phyloP scores from a whole-genome alignment of 2,888 invertebrate species.

The Stratiomys singularior region DNA sequence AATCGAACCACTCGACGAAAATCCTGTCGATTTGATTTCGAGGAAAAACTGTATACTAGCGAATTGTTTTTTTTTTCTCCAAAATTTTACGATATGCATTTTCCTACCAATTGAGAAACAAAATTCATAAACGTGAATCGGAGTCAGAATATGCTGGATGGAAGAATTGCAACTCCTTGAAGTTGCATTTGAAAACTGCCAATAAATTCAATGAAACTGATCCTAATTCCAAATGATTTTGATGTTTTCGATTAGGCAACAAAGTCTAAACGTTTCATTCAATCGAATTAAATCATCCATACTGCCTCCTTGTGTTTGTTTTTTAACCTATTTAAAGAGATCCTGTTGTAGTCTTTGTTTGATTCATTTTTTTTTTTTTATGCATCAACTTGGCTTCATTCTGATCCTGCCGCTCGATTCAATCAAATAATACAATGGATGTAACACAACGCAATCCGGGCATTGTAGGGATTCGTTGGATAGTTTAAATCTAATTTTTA shows the following conservation, averaged over 20 bases:
- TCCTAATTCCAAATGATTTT: constrained; percentile 40
- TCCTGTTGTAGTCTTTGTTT: constrained; percentile 2
- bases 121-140: no score
- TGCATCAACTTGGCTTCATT: not conserved
- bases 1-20: constrained; percentile 29
- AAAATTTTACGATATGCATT: no score
- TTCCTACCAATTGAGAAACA: no score
- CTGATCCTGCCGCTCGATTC: not conserved
- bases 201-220: not conserved
- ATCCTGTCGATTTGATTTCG: not conserved
- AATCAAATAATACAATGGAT: not conserved
- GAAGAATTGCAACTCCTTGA: not conserved
- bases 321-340: not conserved
- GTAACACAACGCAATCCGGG: constrained; percentile 30
- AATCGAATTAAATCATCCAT: constrained; percentile 38
- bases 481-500: constrained; percentile 48
- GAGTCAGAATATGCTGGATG: no score
- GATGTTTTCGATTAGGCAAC: not conserved
- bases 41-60: not conserved
- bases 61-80: no score
- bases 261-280: not conserved
- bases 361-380: not conserved
- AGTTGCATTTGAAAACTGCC: constrained; percentile 11
- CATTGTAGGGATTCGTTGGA: constrained; percentile 28
- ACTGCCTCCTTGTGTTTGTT: constrained; percentile 41